A percentile compares a stretch with the other conserved stretches of the same genome.
These are phyloP conservation scores for Hormiphora californensis DNA, from an alignment of 37 sponge, comb jelly and placozoan genomes.

Conservation along the genomic window DNA sequence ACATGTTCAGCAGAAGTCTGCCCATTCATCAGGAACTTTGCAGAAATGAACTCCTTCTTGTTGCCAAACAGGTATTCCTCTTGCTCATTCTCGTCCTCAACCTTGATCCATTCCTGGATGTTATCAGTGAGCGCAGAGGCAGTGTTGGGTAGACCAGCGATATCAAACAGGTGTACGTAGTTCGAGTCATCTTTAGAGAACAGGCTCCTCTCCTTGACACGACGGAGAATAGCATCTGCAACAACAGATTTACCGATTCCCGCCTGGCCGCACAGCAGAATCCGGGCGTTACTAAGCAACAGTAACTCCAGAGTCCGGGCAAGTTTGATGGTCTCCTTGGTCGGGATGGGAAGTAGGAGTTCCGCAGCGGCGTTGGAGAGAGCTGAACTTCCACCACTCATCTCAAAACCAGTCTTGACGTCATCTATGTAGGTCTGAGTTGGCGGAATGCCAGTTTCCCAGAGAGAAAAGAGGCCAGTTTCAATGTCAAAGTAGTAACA, in stretches of 20 bases:
- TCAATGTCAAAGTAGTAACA: conserved; percentile 73
- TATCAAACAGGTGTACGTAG: conserved; percentile 27
- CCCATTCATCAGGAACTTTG: conserved; percentile 42
- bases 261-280: conserved; percentile 24
- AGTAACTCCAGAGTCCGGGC: conserved; percentile 15
- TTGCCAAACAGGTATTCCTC: conserved; percentile 23
- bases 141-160: conserved; percentile 1
- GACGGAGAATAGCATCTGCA: conserved; percentile 29
- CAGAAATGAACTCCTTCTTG: conserved; percentile 45
- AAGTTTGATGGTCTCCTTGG: conserved; percentile 1
- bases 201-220: conserved; percentile 16
- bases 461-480: conserved; percentile 60
- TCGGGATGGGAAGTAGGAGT: conserved; percentile 23
- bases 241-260: conserved; percentile 56
- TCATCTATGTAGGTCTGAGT: conserved; percentile 39
- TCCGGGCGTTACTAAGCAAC: conserved; percentile 33
- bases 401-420: conserved; percentile 46
- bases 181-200: conserved; percentile 16
- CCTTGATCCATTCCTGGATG: conserved; percentile 51
- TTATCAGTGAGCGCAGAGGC: conserved; percentile 19
- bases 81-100: background rate
- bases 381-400: conserved; percentile 11
- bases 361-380: conserved; percentile 21
- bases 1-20: conserved; percentile 27
- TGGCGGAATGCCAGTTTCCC: conserved; percentile 58